A percentile compares a stretch with the other conserved stretches of the same genome.
Evolutionary conservation across 2,113 vertebrate species (phyloP).

Genomic region (Aleadryas rufinucha): DNA sequence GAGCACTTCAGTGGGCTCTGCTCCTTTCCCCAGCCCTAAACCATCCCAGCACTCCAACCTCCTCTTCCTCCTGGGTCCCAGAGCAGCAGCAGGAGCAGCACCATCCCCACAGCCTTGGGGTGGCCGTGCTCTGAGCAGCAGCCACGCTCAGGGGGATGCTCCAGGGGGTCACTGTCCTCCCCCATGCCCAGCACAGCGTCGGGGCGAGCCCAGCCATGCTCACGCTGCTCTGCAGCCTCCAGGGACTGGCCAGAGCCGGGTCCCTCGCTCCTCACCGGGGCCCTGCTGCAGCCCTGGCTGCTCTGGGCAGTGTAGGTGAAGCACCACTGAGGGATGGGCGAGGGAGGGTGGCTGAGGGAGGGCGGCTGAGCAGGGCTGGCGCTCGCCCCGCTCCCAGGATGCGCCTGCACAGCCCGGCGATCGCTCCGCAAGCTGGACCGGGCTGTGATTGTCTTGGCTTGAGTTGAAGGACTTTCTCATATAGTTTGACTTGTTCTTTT

Average conservation of each 20-base stretch:
- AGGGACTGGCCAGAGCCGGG: fast-evolving
- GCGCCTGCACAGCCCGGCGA: background rate
- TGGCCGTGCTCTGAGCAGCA: background rate
- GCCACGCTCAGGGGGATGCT: fast-evolving
- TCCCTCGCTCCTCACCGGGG: fast-evolving
- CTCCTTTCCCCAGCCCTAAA: background rate
- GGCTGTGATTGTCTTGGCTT: conserved; percentile 63
- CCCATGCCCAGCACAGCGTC: fast-evolving
- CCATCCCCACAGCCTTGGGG: fast-evolving
- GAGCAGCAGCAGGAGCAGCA: background rate
- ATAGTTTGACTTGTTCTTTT: conserved; percentile 60
- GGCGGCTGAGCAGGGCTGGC: background rate
- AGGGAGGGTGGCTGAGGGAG: background rate
- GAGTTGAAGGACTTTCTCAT: conserved; percentile 62
- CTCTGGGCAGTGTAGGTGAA: background rate
- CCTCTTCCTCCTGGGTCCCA: background rate
- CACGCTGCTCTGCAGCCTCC: fast-evolving
- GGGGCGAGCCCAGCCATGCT: fast-evolving
- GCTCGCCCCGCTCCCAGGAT: conserved; percentile 8
- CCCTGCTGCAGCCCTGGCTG: background rate
- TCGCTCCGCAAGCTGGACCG: conserved; percentile 10
- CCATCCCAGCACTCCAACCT: fast-evolving
- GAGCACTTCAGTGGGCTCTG: background rate
- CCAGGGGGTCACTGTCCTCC: fast-evolving
- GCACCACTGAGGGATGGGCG: background rate